phyloP scores from a whole-genome alignment of 2,113 vertebrate genomes.

The Chinchilla lanigera region DNA sequence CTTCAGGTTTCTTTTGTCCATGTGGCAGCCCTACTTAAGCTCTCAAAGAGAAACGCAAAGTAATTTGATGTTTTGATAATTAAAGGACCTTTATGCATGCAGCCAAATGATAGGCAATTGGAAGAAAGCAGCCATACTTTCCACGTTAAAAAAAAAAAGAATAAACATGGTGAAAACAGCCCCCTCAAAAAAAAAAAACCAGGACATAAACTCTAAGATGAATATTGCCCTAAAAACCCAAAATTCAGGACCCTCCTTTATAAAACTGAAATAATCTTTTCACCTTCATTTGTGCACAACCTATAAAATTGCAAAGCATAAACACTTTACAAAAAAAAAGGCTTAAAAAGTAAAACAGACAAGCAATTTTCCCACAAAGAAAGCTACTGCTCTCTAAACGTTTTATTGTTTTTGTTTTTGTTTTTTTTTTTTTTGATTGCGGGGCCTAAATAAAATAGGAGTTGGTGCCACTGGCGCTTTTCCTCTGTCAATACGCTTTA shows the following conservation, averaged over 20 bases:
- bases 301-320: background rate
- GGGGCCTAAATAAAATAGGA: background rate
- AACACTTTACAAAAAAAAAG: background rate
- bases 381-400: background rate
- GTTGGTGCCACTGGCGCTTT: background rate
- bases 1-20: background rate
- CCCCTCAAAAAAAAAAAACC: background rate
- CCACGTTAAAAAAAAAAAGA: background rate
- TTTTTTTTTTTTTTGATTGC: background rate
- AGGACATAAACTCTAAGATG: background rate
- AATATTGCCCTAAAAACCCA: slow-evolving; percentile 4
- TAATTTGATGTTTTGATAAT: background rate
- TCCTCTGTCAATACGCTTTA: background rate
- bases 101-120: background rate
- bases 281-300: background rate
- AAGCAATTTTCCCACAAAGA: background rate
- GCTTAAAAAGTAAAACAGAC: slow-evolving; percentile 47
- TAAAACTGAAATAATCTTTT: slow-evolving; percentile 32
- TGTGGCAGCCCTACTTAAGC: background rate
- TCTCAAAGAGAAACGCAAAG: slow-evolving; percentile 21
- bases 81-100: background rate
- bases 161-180: background rate
- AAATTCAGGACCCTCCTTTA: background rate
- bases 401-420: no score
- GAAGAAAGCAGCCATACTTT: slow-evolving; percentile 12